Evolutionary conservation across 2,888 invertebrate species (phyloP), one percentile per base, ranked within the genome.

Genomic region (Meiosimyza decipiens): DNA sequence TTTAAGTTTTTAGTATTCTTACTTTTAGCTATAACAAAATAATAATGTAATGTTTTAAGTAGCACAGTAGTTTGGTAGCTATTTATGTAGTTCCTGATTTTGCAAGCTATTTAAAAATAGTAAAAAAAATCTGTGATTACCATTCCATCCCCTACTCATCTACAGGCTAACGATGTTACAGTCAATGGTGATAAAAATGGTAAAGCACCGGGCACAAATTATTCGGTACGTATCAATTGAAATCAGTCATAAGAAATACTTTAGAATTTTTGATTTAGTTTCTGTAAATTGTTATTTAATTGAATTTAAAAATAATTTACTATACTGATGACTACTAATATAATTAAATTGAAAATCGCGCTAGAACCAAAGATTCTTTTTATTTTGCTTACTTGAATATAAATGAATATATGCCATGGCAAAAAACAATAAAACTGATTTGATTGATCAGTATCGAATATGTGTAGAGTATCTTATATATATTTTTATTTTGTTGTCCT

Each of bases 221-320:
- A 86, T 87, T 87, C 87, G 87, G 87, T 87, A 87, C 87, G 87
- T 87, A 87, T 87, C 87, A 87, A 86, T 84, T 84, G 82, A 87
- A 87, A 87, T 87, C 87, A 86, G 86, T 86, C 78, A 76, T 78
- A 76, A 71, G 77, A 71, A 62, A 54, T 51, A 68, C 50, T 54
- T 40, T 47, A 52, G 47, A 50, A 47, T 72, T 64, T 69, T 69
- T 63, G 15, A 50, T 54, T 70, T 12, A 40, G 54, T 67, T 72
- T 40, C 11, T 51, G 18, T 15, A 62, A 33, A 13, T 52, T 49
- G 4, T 65, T 66, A 54, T 28, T 63, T 63, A 68, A 70, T 51
- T n/a, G 13, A 55, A 55, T 54, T 66, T 15, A 16, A 63, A 63
- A 68, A 16, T 40, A 52, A 68, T 66, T 74, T n/a, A 59, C 54